phyloP scores from a whole-genome alignment of 1,140 invertebrate genomes.

The Paraescarpia echinospica region DNA sequence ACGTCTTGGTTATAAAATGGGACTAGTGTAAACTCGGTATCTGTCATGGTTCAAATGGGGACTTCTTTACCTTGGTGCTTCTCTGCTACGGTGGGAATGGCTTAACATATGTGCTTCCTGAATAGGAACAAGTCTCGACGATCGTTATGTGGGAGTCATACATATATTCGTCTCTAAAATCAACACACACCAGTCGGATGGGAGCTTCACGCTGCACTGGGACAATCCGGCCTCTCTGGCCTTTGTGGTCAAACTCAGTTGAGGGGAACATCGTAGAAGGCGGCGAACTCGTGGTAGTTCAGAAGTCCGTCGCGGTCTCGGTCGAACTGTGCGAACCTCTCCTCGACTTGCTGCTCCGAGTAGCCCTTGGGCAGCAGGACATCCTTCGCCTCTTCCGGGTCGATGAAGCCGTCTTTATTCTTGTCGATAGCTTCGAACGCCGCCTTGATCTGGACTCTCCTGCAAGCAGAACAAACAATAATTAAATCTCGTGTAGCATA shows the following conservation, averaged over 20 bases:
- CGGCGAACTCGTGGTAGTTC: slow-evolving; percentile 40
- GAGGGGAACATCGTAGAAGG: slow-evolving; percentile 23
- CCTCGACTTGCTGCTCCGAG: slow-evolving; percentile 35
- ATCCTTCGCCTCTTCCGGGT: slow-evolving; percentile 21
- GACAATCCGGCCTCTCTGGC: background rate
- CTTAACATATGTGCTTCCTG: background rate
- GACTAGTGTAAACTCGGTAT: no score
- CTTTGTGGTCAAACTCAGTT: background rate
- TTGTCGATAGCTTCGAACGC: slow-evolving; percentile 30
- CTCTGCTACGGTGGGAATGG: background rate
- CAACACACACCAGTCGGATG: background rate
- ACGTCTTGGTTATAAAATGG: no score
- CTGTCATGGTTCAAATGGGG: no score
- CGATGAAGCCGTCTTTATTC: slow-evolving; percentile 29
- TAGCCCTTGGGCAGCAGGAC: slow-evolving; percentile 26
- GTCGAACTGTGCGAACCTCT: slow-evolving; percentile 37
- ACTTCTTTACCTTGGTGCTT: background rate
- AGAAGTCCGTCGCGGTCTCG: slow-evolving; percentile 36
- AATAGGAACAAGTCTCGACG: background rate
- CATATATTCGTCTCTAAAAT: background rate
- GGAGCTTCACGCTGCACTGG: background rate
- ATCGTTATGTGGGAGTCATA: background rate
- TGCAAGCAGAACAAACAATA: background rate
- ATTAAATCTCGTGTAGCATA: no score
- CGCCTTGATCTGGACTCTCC: slow-evolving; percentile 21